Percentiles rank a stretch among this genome's conserved stretches.
phyloP scores from a whole-genome alignment of 2,113 vertebrate genomes.

The Piprites chloris region DNA sequence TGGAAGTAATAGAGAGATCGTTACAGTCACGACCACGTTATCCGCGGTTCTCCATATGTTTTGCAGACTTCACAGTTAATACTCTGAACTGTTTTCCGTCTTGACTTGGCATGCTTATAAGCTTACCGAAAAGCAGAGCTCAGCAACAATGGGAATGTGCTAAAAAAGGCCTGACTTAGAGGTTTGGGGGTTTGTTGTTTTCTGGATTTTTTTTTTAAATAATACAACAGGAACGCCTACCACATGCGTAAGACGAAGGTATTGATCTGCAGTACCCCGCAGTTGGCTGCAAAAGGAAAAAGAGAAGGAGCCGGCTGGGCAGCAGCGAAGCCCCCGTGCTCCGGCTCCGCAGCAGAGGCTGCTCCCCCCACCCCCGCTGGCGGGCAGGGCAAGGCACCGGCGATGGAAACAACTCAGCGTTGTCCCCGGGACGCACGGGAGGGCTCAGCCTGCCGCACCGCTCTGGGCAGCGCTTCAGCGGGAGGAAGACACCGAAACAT shows the following conservation, averaged over 20 bases:
- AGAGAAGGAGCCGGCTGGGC: too few relatives aligned
- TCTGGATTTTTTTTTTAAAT: not conserved
- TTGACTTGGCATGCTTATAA: not conserved
- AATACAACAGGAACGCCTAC: not conserved
- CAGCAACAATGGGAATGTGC: not conserved
- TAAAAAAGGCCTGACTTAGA: not conserved
- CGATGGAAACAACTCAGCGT: not conserved
- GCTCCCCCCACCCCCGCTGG: accelerated
- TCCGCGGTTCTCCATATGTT: not conserved
- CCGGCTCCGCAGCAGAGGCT: not conserved
- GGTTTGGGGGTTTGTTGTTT: not conserved
- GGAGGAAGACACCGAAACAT: not conserved
- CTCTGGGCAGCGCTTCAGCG: not conserved
- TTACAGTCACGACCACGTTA: not conserved
- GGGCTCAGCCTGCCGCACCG: not conserved
- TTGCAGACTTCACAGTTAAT: not conserved
- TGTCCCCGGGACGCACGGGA: not conserved
- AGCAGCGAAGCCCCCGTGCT: not conserved
- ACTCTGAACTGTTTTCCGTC: not conserved
- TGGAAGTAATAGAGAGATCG: not conserved
- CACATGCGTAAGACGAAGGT: accelerated
- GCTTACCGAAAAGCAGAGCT: not conserved
- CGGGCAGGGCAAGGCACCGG: not conserved
- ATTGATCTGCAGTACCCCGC: accelerated
- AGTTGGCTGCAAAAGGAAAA: accelerated